These are phyloP conservation scores for Clarias fuscus DNA, from an alignment of 2,797 vertebrate species.

Conservation along the genomic window DNA sequence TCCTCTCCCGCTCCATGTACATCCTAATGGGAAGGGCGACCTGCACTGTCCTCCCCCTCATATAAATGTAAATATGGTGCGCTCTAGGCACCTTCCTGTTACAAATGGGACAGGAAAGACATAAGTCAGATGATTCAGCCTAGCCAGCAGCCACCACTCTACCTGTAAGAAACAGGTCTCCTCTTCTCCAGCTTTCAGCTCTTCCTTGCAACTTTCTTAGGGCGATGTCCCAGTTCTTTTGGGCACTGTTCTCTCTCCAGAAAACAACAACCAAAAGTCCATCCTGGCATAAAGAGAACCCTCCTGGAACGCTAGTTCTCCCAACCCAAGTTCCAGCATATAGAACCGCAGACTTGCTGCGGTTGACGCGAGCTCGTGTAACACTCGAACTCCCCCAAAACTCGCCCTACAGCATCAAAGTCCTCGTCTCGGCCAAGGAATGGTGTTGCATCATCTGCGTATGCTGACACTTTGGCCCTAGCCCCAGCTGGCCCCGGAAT, in stretches of 20 bases:
- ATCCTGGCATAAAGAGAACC: not conserved
- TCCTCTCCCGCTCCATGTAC: not conserved
- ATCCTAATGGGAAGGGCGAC: not conserved
- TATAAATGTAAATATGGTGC: not conserved
- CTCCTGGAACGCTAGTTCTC: not conserved
- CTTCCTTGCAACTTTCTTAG: not conserved
- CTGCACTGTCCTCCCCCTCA: not conserved
- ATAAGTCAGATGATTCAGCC: not conserved
- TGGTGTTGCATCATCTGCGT: not conserved
- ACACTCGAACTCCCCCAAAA: not conserved
- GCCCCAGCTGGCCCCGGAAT: not conserved
- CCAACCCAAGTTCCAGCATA: not conserved
- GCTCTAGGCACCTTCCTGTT: not conserved
- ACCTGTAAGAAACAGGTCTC: not conserved
- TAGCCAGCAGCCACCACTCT: not conserved
- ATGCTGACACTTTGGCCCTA: not conserved
- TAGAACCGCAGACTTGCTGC: not conserved
- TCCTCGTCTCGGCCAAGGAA: not conserved
- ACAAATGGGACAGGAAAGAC: not conserved
- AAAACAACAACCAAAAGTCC: not conserved
- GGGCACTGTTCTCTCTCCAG: not conserved
- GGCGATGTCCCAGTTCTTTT: not conserved
- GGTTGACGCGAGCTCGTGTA: not conserved
- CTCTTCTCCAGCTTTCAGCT: not conserved
- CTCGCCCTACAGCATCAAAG: rapidly evolving